Conservation (phyloP, 2,888 invertebrate species). For the Hydriomena furcata region DNA sequence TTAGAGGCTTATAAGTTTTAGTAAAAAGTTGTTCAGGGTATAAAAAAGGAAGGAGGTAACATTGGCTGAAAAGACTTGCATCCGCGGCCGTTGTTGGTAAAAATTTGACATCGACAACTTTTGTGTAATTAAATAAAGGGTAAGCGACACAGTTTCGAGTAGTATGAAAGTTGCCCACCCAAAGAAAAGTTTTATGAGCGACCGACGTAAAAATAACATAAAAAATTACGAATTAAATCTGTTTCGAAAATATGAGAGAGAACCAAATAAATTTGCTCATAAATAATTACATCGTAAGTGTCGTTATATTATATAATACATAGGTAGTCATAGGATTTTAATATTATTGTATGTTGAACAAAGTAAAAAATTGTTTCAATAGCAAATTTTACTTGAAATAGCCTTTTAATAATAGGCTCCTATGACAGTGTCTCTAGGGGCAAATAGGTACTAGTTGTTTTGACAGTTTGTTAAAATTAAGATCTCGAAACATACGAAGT, state of each 20-base stretch:
- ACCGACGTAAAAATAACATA: no score
- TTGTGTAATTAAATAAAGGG: no score
- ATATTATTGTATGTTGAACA: neutral
- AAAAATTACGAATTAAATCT: conserved; percentile 8
- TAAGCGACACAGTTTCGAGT: no score
- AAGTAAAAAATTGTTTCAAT: neutral
- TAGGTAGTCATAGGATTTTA: neutral
- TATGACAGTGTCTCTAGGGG: no score
- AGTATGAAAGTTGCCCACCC: neutral
- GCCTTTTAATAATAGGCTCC: no score
- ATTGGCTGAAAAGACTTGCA: no score
- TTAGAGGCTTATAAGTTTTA: no score
- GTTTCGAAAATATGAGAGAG: conserved; percentile 28
- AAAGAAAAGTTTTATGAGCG: neutral
- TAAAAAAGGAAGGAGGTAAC: no score
- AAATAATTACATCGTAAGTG: conserved; percentile 12
- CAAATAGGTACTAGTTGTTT: neutral
- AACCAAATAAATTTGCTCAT: conserved; percentile 36
- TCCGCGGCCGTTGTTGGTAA: no score
- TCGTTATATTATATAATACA: conserved; percentile 27
- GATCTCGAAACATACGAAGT: conserved; percentile 12
- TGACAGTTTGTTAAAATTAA: neutral
- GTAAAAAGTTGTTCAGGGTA: no score
- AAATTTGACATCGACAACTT: no score
- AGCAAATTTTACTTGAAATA: no score